These are phyloP conservation scores for Osmerus mordax DNA, from an alignment of 2,113 vertebrate genomes.

Conservation along the genomic window DNA sequence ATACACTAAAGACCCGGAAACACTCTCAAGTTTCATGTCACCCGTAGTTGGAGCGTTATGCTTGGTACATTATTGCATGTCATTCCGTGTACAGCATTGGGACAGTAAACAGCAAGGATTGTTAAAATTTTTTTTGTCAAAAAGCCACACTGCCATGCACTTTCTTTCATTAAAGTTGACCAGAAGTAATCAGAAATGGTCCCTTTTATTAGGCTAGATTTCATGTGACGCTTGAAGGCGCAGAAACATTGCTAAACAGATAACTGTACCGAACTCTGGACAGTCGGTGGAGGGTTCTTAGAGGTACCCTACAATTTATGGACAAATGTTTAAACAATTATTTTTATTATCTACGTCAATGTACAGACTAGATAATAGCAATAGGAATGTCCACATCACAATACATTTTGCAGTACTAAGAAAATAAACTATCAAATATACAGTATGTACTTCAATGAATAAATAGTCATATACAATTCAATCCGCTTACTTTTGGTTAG, in stretches of 20 bases:
- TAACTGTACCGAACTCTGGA: too few species aligned
- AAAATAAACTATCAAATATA: slow-evolving; percentile 38
- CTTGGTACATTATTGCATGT: neutral
- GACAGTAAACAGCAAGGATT: too few species aligned
- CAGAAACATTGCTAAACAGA: too few species aligned
- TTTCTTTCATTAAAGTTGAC: too few species aligned
- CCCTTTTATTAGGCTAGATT: too few species aligned
- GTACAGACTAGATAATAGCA: slow-evolving; percentile 24
- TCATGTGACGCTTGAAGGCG: too few species aligned
- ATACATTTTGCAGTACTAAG: slow-evolving; percentile 31
- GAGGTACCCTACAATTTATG: too few species aligned
- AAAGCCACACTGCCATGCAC: too few species aligned
- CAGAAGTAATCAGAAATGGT: too few species aligned
- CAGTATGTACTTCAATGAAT: neutral
- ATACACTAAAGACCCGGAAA: slow-evolving; percentile 18
- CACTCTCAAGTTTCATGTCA: slow-evolving; percentile 10
- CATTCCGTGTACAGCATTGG: neutral
- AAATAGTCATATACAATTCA: slow-evolving; percentile 37
- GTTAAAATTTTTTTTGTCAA: too few species aligned
- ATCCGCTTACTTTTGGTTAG: slow-evolving; percentile 26
- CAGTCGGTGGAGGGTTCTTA: too few species aligned
- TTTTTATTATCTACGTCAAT: neutral
- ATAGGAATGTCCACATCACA: slow-evolving; percentile 23
- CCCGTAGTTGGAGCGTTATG: neutral
- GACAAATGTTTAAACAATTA: neutral